Percentiles rank a stretch among this genome's conserved stretches.
Evolutionary conservation across 2,797 vertebrate species (phyloP).

Genomic region (Setipinna tenuifilis): DNA sequence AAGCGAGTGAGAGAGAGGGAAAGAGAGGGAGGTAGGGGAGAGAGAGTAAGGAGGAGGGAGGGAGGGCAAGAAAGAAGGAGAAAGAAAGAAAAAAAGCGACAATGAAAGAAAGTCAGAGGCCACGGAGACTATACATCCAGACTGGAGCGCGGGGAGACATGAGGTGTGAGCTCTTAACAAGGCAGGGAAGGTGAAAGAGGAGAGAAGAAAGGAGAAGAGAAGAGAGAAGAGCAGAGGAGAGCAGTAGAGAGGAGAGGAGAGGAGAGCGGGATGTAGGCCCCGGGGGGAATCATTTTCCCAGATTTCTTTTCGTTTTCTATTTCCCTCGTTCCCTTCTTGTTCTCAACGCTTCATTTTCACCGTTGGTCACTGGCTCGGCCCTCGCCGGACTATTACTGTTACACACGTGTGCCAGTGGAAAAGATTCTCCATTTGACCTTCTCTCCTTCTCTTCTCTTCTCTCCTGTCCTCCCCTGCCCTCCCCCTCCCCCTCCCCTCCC

Average conservation of each 20-base stretch:
- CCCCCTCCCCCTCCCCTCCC: slow-evolving; percentile 25
- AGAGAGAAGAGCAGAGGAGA: background rate
- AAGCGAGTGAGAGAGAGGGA: background rate
- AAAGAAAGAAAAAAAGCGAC: background rate
- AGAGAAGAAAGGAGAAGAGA: background rate
- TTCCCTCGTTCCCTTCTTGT: background rate
- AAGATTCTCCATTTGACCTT: slow-evolving; percentile 3
- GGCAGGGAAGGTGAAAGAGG: background rate
- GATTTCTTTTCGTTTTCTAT: slow-evolving; percentile 1
- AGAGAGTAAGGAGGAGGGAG: background rate
- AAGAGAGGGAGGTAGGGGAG: background rate
- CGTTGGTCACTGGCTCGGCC: background rate
- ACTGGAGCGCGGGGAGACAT: background rate
- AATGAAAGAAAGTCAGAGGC: background rate
- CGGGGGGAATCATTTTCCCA: background rate
- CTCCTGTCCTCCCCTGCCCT: background rate
- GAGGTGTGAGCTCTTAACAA: slow-evolving; percentile 8
- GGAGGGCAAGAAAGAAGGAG: background rate
- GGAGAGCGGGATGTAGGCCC: background rate
- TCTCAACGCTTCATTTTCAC: background rate
- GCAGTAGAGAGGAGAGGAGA: background rate
- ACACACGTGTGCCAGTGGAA: background rate
- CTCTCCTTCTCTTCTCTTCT: background rate
- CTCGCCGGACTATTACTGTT: background rate
- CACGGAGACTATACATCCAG: background rate